Base-by-base conservation (phyloP, 2,797 vertebrate species). In the Muscicapa comitata region DNA sequence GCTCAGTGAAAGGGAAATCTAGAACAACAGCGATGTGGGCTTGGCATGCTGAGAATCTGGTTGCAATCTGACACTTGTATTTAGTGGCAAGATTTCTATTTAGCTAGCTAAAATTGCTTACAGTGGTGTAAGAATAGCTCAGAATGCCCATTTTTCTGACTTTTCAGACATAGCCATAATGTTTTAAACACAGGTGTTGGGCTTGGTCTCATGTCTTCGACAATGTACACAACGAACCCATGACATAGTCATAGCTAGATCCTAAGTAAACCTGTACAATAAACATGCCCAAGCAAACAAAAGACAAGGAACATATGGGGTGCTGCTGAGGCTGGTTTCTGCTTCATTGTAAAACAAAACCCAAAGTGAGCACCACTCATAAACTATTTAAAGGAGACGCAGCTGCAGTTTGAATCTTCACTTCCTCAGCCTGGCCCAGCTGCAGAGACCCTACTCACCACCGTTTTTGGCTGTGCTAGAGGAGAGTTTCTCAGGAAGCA, bases 41-140 rank as follows among this genome's bases (percentile, higher is more conserved):
- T 70, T 75, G 76, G 82, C 43, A 58, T 26, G 17, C 43, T 88
- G 81, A 87, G 78, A 78, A 83, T 91, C 91, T 93, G 89, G 37
- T 90, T 94, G 85, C 79, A 90, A 86, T 93, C 17, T 94, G 76
- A 95, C 79, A 62, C 75, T 71, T 77, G 71, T 59, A 59, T 90
- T 92, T 88, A 92, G 94, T 81, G 79, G 51, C 70, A 88, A 37
- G 37, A 62, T 92, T 94, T 94, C 89, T 83, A 70, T 76, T 93
- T 91, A 72, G 54, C 80, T 78, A 63, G 70, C 42, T 86, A 33
- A 74, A 92, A 72, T 81, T 84, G 76, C 76, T 94, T 84, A 88
- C 76, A 78, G 0, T 40, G 24, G 19, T 71, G 58, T 84, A 86
- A 75, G 82, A 95, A 93, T 84, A 95, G 73, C 50, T 88, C 55